phyloP scores from a whole-genome alignment of 2,113 vertebrate genomes.

The Aix galericulata region DNA sequence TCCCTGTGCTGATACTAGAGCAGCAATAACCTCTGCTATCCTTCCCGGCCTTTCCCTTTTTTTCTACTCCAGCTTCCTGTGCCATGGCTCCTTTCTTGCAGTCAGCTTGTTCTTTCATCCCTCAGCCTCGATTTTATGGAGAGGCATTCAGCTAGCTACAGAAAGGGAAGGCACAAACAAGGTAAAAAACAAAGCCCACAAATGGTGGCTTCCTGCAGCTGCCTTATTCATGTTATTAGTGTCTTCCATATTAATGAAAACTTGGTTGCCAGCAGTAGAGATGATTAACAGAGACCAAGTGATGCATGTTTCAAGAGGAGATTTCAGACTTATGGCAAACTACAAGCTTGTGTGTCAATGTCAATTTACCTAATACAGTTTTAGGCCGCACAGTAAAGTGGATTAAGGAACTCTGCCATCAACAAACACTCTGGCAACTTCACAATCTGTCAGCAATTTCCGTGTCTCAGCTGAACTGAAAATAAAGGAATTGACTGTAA shows the following conservation, averaged over 20 bases:
- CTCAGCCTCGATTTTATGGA: not conserved
- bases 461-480: conserved; percentile 23
- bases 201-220: not conserved
- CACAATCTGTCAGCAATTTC: conserved; percentile 40
- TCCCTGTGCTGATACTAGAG: not conserved
- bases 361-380: conserved; percentile 19
- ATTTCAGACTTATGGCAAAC: not conserved
- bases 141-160: not conserved
- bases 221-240: not conserved
- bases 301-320: not conserved
- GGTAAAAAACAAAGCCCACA: not conserved
- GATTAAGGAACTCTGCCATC: conserved; percentile 35
- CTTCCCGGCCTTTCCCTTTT: not conserved
- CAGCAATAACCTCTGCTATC: not conserved
- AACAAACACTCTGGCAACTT: conserved; percentile 32
- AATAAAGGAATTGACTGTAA: conserved; percentile 37
- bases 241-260: not conserved
- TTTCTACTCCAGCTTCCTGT: not conserved
- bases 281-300: not conserved
- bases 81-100: not conserved
- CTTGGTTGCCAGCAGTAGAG: not conserved
- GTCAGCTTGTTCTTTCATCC: not conserved
- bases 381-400: conserved; percentile 39
- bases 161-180: not conserved
- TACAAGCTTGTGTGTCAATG: not conserved